These are phyloP conservation scores for Ginglymostoma cirratum DNA, from an alignment of 2,113 vertebrate genomes.

Conservation along the genomic window DNA sequence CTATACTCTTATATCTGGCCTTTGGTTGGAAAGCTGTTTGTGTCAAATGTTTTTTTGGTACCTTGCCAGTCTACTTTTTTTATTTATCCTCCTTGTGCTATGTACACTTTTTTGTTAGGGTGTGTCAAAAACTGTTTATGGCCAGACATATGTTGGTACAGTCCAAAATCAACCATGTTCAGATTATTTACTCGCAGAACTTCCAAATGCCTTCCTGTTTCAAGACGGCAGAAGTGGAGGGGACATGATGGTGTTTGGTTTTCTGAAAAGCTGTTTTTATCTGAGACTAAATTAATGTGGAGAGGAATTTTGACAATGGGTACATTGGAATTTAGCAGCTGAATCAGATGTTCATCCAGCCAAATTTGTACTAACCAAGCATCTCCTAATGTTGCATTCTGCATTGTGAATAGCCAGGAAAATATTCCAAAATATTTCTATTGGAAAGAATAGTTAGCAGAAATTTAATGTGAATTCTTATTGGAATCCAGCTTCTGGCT, in stretches of 20 bases:
- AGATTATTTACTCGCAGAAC: slow-evolving; percentile 8
- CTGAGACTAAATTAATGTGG: not conserved
- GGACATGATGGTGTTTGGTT: not conserved
- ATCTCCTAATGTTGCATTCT: no score
- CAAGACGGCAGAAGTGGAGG: not conserved
- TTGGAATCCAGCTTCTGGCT: slow-evolving; percentile 48
- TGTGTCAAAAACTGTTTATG: not conserved
- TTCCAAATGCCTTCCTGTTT: not conserved
- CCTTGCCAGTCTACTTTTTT: not conserved
- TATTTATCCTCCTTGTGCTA: not conserved
- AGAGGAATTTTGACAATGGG: not conserved
- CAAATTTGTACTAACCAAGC: not conserved
- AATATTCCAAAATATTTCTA: slow-evolving; percentile 41
- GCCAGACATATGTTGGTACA: not conserved
- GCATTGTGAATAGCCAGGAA: slow-evolving; percentile 22
- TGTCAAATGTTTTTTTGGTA: slow-evolving; percentile 5
- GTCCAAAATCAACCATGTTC: not conserved
- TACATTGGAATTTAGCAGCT: not conserved
- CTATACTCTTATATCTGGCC: not conserved
- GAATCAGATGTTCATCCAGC: not conserved
- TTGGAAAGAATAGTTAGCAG: slow-evolving; percentile 30
- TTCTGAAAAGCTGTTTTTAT: not conserved
- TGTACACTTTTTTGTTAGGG: not conserved
- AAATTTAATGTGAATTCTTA: slow-evolving; percentile 47
- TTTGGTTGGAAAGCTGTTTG: not conserved